A percentile compares a stretch with the other conserved stretches of the same genome.
phyloP scores from a whole-genome alignment of 2,888 invertebrate species.

The Dicyrtoma fusca region DNA sequence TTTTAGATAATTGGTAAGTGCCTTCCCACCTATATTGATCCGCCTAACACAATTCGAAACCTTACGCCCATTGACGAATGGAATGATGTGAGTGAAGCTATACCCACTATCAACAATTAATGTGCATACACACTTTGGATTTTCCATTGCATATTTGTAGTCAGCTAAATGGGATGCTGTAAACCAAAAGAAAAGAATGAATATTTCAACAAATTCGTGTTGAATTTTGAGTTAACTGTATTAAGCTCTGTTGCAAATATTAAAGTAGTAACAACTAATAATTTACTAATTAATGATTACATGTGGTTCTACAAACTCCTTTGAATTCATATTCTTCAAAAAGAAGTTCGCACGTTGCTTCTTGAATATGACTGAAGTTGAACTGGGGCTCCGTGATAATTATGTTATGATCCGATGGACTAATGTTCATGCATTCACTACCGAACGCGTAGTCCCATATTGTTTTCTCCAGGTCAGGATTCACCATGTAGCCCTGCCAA shows the following conservation, averaged over 20 bases:
- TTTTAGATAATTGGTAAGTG: conserved; percentile 95
- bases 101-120: conserved; percentile 92
- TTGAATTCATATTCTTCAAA: conserved; percentile 97
- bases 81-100: conserved; percentile 92
- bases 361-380: conserved; percentile 89
- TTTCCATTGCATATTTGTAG: conserved; percentile 68
- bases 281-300: conserved; percentile 57
- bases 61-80: conserved; percentile 80
- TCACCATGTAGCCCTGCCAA: conserved; percentile 79
- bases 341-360: conserved; percentile 92
- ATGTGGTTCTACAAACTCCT: conserved; percentile 75
- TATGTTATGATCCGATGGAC: conserved; percentile 75
- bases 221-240: not conserved
- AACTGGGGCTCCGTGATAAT: conserved; percentile 93
- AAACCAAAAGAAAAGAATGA: not conserved
- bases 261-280: not conserved
- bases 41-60: conserved; percentile 73
- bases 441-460: conserved; percentile 96
- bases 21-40: conserved; percentile 95
- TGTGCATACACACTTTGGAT: conserved; percentile 67
- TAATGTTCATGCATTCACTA: conserved; percentile 78
- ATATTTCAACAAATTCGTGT: conserved; percentile 1
- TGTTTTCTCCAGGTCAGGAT: conserved; percentile 94
- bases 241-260: too few species aligned
- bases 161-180: conserved; percentile 76